Evolutionary conservation across 2,797 vertebrate species (phyloP).

Genomic region (Sus cebifrons): DNA sequence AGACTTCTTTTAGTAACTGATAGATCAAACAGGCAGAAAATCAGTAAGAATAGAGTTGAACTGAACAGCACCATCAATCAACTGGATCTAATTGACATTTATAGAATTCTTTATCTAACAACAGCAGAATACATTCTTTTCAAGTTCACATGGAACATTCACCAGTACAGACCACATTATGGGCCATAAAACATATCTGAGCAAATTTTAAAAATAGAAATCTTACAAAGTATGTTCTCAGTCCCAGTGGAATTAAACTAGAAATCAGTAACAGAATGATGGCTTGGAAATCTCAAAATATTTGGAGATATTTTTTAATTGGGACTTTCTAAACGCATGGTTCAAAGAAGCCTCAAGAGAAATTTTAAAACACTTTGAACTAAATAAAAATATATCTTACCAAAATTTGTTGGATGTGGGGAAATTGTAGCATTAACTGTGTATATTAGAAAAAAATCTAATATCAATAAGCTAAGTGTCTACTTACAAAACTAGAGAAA

Average conservation of each 20-base stretch:
- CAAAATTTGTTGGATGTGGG: slow-evolving; percentile 14
- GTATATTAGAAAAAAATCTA: slow-evolving; percentile 32
- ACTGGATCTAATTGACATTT: slow-evolving; percentile 63
- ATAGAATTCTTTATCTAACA: background rate
- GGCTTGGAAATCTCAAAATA: background rate
- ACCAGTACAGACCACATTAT: slow-evolving; percentile 14
- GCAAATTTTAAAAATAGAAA: slow-evolving; percentile 7
- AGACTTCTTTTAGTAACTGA: slow-evolving; percentile 44
- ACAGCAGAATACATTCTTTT: slow-evolving; percentile 49
- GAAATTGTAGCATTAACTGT: slow-evolving; percentile 11
- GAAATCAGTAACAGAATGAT: slow-evolving; percentile 34
- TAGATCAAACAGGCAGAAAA: slow-evolving; percentile 55
- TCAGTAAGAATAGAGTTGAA: slow-evolving; percentile 41
- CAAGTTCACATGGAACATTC: background rate
- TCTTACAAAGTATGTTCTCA: slow-evolving; percentile 14
- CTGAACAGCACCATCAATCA: slow-evolving; percentile 44
- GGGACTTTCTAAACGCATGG: background rate
- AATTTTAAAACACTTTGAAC: background rate
- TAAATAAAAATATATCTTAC: slow-evolving; percentile 32
- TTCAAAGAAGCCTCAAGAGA: slow-evolving; percentile 32
- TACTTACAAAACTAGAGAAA: slow-evolving; percentile 46
- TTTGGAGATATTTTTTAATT: background rate
- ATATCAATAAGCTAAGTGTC: slow-evolving; percentile 32
- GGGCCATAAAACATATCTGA: background rate
- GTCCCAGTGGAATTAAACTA: background rate